Percentiles rank a stretch among this genome's conserved stretches.
phyloP scores from a whole-genome alignment of 1,140 invertebrate genomes.

The Apolygus lucorum region DNA sequence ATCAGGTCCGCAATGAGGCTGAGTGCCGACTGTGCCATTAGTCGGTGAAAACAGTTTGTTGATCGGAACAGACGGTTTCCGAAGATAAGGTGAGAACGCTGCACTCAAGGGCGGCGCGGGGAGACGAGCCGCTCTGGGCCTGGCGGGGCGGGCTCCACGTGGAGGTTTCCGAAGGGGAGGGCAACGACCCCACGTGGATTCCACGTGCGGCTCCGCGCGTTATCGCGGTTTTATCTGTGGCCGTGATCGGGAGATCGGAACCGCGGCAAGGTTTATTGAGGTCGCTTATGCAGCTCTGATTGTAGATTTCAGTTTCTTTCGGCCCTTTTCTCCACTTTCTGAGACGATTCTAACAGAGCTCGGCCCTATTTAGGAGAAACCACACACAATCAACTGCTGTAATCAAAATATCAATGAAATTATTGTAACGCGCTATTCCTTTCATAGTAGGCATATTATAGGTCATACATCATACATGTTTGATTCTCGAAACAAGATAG shows the following conservation, averaged over 20 bases:
- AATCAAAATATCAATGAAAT: background rate
- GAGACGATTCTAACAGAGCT: background rate
- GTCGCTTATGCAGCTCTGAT: background rate
- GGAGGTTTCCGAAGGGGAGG: background rate
- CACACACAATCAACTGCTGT: background rate
- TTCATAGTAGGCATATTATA: background rate
- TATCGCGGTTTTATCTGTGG: background rate
- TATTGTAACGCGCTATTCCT: background rate
- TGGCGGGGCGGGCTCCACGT: background rate
- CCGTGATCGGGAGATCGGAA: background rate
- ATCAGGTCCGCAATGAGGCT: no score
- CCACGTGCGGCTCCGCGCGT: background rate
- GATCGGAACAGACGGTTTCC: background rate
- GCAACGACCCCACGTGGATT: slow-evolving; percentile 10
- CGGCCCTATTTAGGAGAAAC: background rate
- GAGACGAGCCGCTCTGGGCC: background rate
- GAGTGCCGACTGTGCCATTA: no score
- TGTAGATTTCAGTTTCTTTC: background rate
- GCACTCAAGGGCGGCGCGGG: background rate
- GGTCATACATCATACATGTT: no score
- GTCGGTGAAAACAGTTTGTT: background rate
- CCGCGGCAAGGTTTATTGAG: background rate
- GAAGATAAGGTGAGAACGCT: background rate
- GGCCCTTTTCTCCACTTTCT: background rate
- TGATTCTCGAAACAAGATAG: no score